phyloP scores from a whole-genome alignment of 1,140 invertebrate species.

The Bombus confusus region DNA sequence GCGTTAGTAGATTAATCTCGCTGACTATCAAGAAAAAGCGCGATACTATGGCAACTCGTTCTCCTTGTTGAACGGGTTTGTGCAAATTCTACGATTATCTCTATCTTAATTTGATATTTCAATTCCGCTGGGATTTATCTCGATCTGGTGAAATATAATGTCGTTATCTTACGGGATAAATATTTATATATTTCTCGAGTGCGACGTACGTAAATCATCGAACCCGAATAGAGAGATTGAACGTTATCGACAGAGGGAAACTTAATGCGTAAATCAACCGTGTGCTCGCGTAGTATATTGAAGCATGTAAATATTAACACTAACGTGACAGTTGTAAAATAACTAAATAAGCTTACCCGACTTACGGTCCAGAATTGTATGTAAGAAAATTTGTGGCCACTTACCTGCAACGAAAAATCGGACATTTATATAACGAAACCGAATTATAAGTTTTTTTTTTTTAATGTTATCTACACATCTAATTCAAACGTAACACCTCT shows the following conservation, averaged over 20 bases:
- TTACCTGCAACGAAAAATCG: conserved; percentile 49
- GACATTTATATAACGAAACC: background rate
- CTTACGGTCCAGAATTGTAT: background rate
- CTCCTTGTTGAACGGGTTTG: conserved; percentile 7
- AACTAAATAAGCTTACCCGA: conserved; percentile 8
- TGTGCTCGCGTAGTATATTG: background rate
- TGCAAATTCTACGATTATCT: conserved; percentile 30
- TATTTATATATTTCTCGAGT: conserved; percentile 8
- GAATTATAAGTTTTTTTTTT: background rate
- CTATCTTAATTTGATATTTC: conserved; percentile 51
- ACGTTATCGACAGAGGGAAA: background rate
- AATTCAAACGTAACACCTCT: background rate
- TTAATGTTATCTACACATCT: background rate
- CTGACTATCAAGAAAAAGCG: conserved; percentile 50
- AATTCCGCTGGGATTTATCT: conserved; percentile 22
- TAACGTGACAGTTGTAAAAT: background rate
- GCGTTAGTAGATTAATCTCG: conserved; percentile 65
- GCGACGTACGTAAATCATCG: conserved; percentile 3
- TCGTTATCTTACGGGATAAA: conserved; percentile 21
- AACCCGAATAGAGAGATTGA: background rate
- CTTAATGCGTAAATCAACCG: background rate
- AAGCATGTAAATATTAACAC: background rate
- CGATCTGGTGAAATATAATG: conserved; percentile 12
- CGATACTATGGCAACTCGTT: background rate
- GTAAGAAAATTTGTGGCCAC: background rate